Percentiles rank a stretch among this genome's conserved stretches.
Conservation (phyloP, 2,797 vertebrate species). For the Pseudopleuronectes americanus region DNA sequence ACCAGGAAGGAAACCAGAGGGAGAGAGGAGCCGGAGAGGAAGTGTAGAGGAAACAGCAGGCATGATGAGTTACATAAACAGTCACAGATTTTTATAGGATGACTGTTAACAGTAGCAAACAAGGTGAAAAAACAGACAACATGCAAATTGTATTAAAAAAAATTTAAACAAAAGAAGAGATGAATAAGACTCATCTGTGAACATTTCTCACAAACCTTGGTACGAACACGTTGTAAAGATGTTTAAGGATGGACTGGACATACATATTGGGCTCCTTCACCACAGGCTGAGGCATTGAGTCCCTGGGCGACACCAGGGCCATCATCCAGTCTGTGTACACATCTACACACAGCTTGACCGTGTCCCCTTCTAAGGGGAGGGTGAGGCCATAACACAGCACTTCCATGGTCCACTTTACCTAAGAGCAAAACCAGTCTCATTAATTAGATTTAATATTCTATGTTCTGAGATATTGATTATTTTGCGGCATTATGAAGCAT, state of each 20-base stretch:
- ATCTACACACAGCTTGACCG: constrained; percentile 95
- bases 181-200: neutral
- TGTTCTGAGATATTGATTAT: neutral
- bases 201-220: constrained; percentile 85
- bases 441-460: neutral
- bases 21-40: neutral
- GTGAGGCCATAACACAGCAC: constrained; percentile 96
- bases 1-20: neutral
- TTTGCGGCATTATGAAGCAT: neutral
- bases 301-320: constrained; percentile 92
- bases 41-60: neutral
- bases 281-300: constrained; percentile 93
- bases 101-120: neutral
- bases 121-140: constrained; percentile 5
- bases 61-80: neutral
- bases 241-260: constrained; percentile 94
- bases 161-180: neutral
- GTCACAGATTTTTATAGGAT: neutral
- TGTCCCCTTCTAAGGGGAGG: constrained; percentile 94
- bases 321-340: constrained; percentile 99
- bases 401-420: constrained; percentile 99
- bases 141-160: neutral
- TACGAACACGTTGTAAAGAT: constrained; percentile 96
- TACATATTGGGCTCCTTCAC: constrained; percentile 95
- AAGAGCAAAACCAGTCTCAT: constrained; percentile 24